Evolutionary conservation across 2,888 invertebrate species (phyloP), one percentile per base, ranked within the genome.

Genomic region (Pomacea canaliculata): DNA sequence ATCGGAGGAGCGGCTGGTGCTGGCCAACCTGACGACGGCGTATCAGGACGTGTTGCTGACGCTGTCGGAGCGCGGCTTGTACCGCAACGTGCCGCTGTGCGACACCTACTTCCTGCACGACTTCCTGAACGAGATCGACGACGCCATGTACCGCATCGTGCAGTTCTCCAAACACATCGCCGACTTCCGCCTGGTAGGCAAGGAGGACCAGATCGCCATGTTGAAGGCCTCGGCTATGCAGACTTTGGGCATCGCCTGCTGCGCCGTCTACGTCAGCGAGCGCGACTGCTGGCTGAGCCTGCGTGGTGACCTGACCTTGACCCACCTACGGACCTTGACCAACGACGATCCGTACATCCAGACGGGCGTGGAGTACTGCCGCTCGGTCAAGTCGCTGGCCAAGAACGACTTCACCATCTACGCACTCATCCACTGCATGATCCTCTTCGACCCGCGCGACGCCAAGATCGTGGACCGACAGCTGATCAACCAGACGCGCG

Each of bases 181-280:
- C 60, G 73, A 73, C 68, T 73, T 73, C 68, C 59, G 73, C 23
- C 59, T 56, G 10, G 67, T 73, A 23, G 66, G 73, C 48, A 73
- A 73, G 19, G 73, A 73, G 59, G 73, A 73, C 68, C 73, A 73
- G 73, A 73, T 73, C 68, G 73, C 73, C 60, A 73, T 73, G 73
- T 27, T 73, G 37, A 73, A 73, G 48, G 66, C 73, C 2, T 73
- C 73, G 19, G 73, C 73, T 68, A 73, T 73, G 73, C 73, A 73
- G 59, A 73, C 73, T n/a, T 46, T 73, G n/a, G 68, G 73, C 60
- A 60, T 73, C 46, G 73, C 73, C 46, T 73, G 73, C 68, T 73
- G 73, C n/a, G 73, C 73, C 37, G 73, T 66, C 68, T 73, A 73
- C 73, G 73, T 73, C n/a, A 67, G 67, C 48, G 73, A 73, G 68